A percentile compares a stretch with the other conserved stretches of the same genome.
Evolutionary conservation across 2,888 invertebrate species (phyloP).

Genomic region (Isoperla grammatica): DNA sequence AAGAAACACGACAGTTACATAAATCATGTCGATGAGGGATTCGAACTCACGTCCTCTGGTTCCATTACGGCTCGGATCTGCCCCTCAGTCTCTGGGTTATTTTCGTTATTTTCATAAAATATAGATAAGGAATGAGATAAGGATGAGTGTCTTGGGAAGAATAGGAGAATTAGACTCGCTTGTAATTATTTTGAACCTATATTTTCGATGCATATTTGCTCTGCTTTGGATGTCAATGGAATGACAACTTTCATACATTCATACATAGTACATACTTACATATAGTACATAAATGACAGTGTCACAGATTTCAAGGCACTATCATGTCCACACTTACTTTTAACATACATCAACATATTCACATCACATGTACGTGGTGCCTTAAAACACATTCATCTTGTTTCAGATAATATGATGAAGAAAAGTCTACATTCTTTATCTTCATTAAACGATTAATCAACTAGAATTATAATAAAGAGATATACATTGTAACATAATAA

Average conservation of each 20-base stretch:
- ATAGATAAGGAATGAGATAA: too few relatives aligned
- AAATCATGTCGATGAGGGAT: too few relatives aligned
- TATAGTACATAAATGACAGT: not conserved
- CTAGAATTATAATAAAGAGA: conserved; percentile 13
- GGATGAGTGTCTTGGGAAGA: too few relatives aligned
- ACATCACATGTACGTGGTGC: not conserved
- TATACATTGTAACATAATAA: conserved; percentile 15
- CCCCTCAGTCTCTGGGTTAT: too few relatives aligned
- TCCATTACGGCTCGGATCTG: too few relatives aligned
- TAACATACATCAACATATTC: not conserved
- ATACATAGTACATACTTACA: not conserved
- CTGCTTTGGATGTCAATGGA: conserved; percentile 12
- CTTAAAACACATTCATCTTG: not conserved
- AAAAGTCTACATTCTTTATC: not conserved
- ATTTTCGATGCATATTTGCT: conserved; percentile 17
- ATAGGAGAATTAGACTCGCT: not conserved
- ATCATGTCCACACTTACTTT: not conserved
- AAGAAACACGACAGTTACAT: too few relatives aligned
- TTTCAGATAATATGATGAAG: not conserved
- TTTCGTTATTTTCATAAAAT: too few relatives aligned
- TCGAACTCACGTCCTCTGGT: too few relatives aligned
- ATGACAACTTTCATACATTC: conserved; percentile 10
- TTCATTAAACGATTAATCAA: conserved; percentile 14
- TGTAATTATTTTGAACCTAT: conserved; percentile 7
- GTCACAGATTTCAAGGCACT: conserved; percentile 11